Conservation (phyloP, 1,140 invertebrate species). For the Telenomus remus region DNA sequence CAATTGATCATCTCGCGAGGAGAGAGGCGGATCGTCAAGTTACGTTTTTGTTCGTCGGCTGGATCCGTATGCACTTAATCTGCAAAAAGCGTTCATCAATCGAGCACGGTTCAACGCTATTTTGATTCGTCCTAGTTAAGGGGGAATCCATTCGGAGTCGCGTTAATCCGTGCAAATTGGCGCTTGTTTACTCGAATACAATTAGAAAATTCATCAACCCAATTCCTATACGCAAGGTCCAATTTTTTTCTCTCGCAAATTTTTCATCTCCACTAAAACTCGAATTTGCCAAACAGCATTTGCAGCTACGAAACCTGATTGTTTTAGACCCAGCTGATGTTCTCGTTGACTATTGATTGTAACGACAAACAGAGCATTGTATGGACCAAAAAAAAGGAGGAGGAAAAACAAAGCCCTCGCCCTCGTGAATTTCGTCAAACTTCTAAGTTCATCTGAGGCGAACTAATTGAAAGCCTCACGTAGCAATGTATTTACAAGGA, state of each 20-base stretch:
- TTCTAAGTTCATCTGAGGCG: no score
- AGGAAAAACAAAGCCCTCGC: no score
- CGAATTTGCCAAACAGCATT: no score
- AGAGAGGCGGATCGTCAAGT: background rate
- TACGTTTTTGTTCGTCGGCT: background rate
- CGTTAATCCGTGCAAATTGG: slow-evolving; percentile 1
- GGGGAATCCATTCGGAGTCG: background rate
- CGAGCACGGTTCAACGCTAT: slow-evolving; percentile 6
- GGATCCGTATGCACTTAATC: slow-evolving; percentile 1
- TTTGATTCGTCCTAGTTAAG: slow-evolving; percentile 9
- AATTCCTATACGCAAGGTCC: background rate
- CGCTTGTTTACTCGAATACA: slow-evolving; percentile 5
- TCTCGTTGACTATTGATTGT: no score
- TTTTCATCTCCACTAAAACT: no score
- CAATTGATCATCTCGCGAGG: background rate
- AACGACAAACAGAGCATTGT: no score
- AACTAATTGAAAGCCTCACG: no score
- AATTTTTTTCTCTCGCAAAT: background rate
- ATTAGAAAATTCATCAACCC: slow-evolving; percentile 4
- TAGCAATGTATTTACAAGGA: no score
- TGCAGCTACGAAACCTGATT: no score
- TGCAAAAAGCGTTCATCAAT: slow-evolving; percentile 9
- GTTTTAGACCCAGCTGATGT: no score
- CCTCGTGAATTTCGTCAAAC: no score
- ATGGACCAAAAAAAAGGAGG: no score